Base-by-base conservation (phyloP, 2,797 vertebrate species). In the Ctenopoma kingsleyae region DNA sequence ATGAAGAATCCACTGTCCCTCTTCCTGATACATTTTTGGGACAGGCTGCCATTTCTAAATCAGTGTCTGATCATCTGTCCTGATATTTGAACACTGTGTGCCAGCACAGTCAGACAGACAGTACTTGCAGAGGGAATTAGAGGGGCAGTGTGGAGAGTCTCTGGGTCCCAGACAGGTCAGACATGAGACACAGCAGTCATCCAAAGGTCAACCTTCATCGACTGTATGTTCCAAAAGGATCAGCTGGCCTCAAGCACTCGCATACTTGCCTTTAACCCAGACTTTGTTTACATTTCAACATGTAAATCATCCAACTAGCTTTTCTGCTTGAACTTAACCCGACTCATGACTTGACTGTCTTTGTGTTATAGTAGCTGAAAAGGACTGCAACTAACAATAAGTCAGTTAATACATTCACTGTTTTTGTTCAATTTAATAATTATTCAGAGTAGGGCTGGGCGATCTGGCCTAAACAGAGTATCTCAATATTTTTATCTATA, bases 141-240 rank as follows among this genome's bases (percentile, higher is more conserved):
- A 80, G 62, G 82, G 72, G 72, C 76, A 71, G 47, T 11, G 51
- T 47, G 61, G 66, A 67, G 67, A 73, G 55, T 74, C 66, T 71
- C 41, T 0, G 19, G 64, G 78, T 72, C 74, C 46, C 55, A 78
- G 75, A 71, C 67, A 48, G 68, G 63, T 27, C 68, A 67, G 67
- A 56, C 54, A 10, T 38, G 63, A 81, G 70, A 62, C 46, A 41
- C 50, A 12, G 74, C 59, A 78, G 71, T 74, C 78, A 83, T 74
- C 77, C 76, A 75, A 76, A 86, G 86, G 83, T 88, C 82, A 78
- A 44, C 59, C 55, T 22, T 79, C 71, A 80, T 61, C 11, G 53
- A 55, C 50, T 55, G 80, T 75, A 67, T 80, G 63, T 67, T 82
- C 65, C 55, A 65, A 32, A 35, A 46, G 54, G 51, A 80, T 80